Evolutionary conservation across 2,888 invertebrate genomes (phyloP).

Genomic region (Pardosa pseudoannulata): DNA sequence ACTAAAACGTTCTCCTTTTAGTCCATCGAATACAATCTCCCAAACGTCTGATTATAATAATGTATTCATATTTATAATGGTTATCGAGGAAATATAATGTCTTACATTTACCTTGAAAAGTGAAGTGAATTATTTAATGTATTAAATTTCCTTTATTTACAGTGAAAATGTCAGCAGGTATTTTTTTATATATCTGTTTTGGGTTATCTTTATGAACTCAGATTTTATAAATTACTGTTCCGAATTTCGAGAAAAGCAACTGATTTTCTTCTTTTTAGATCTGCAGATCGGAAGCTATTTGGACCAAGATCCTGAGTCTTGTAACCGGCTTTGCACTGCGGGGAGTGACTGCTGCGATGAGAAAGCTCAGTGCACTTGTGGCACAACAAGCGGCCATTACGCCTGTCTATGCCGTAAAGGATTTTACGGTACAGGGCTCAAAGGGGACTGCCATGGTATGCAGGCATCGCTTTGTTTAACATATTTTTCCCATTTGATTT

Average conservation of each 20-base stretch:
- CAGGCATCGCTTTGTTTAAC: background rate
- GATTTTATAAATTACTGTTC: background rate
- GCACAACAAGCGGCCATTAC: conserved; percentile 84
- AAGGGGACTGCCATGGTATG: conserved; percentile 82
- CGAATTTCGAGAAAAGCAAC: background rate
- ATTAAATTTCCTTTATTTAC: no score
- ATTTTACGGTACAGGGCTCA: conserved; percentile 83
- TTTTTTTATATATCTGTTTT: no score
- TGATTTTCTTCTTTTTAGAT: conserved; percentile 79
- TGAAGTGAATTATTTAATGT: no score
- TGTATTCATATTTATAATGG: no score
- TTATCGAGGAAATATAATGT: no score
- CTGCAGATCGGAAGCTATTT: conserved; percentile 82
- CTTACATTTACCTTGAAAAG: no score
- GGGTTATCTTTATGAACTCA: no score
- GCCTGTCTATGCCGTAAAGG: conserved; percentile 84
- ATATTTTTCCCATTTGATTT: no score
- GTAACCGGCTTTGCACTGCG: conserved; percentile 80
- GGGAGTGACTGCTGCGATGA: conserved; percentile 81
- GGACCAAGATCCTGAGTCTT: conserved; percentile 79
- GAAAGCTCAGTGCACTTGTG: conserved; percentile 83
- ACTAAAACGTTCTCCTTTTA: no score
- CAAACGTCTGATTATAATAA: no score
- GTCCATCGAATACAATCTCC: no score
- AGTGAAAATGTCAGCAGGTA: no score